These are phyloP conservation scores for Enteromius anoplus DNA, from an alignment of 2,797 vertebrate species.

Conservation along the genomic window DNA sequence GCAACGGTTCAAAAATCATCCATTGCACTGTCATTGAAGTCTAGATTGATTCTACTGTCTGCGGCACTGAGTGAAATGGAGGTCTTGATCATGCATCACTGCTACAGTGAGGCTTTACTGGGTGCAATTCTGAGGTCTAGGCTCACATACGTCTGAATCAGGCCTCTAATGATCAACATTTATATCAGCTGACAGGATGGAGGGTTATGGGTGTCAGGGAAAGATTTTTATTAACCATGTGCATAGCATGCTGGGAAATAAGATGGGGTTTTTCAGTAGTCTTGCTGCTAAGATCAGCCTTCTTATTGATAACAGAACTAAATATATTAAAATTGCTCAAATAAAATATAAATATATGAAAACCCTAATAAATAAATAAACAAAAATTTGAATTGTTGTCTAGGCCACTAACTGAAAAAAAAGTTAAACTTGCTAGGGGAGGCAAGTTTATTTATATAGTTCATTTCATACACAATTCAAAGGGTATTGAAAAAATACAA, in stretches of 20 bases:
- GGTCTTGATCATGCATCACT: conserved; percentile 13
- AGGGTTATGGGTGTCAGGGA: conserved; percentile 34
- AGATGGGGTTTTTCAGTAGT: background rate
- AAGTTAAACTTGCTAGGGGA: too few species aligned
- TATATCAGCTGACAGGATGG: conserved; percentile 27
- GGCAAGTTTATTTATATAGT: too few species aligned
- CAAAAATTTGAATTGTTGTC: background rate
- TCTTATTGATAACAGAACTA: background rate
- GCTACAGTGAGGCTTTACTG: conserved; percentile 4
- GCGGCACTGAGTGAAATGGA: background rate
- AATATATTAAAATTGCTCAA: background rate
- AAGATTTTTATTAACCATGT: conserved; percentile 28
- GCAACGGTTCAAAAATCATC: conserved; percentile 5
- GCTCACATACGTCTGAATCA: conserved; percentile 42
- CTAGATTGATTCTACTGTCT: conserved; percentile 25
- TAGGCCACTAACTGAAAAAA: too few species aligned
- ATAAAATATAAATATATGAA: background rate
- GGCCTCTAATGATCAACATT: conserved; percentile 36
- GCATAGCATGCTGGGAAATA: conserved; percentile 2
- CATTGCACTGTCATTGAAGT: background rate
- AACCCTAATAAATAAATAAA: background rate
- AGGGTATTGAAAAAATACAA: too few species aligned
- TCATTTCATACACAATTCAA: too few species aligned
- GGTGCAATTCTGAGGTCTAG: conserved; percentile 31
- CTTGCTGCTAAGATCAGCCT: background rate